Percentiles rank a stretch among this genome's conserved stretches.
Evolutionary conservation across 2,113 vertebrate species (phyloP).

Genomic region (Pteruthius melanotis): DNA sequence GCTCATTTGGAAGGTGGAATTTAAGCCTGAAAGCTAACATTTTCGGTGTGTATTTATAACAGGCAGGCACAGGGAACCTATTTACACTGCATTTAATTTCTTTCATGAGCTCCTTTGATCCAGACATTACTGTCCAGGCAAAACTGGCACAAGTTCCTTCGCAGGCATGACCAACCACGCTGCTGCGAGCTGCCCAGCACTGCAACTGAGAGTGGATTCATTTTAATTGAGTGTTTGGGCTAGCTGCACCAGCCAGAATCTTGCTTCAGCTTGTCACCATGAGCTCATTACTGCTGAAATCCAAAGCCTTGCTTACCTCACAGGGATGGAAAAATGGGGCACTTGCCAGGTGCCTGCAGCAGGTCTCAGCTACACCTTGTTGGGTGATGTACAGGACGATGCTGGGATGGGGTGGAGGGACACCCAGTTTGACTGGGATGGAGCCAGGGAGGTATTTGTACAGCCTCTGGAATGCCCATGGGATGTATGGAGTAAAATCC

Average conservation of each 20-base stretch:
- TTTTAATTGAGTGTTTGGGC: neutral
- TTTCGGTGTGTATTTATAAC: slow-evolving; percentile 12
- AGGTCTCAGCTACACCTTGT: neutral
- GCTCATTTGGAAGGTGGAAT: slow-evolving; percentile 17
- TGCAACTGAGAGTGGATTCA: neutral
- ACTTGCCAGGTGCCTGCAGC: neutral
- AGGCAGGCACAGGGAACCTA: neutral
- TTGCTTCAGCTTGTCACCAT: neutral
- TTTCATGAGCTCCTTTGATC: slow-evolving; percentile 9
- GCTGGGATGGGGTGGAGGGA: fast-evolving
- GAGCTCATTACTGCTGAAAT: neutral
- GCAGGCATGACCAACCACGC: neutral
- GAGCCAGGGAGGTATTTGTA: neutral
- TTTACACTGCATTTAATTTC: neutral
- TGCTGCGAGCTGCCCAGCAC: neutral
- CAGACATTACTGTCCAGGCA: neutral
- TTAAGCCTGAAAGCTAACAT: slow-evolving; percentile 31
- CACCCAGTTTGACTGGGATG: neutral
- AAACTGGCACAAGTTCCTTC: neutral
- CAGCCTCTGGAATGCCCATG: neutral
- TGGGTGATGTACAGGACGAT: fast-evolving
- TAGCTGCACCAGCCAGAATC: neutral
- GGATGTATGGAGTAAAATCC: neutral
- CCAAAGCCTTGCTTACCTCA: neutral
- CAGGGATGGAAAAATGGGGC: neutral